A percentile compares a stretch with the other conserved stretches of the same genome.
Conservation (phyloP, 1,140 invertebrate genomes). For the Hestina assimilis region DNA sequence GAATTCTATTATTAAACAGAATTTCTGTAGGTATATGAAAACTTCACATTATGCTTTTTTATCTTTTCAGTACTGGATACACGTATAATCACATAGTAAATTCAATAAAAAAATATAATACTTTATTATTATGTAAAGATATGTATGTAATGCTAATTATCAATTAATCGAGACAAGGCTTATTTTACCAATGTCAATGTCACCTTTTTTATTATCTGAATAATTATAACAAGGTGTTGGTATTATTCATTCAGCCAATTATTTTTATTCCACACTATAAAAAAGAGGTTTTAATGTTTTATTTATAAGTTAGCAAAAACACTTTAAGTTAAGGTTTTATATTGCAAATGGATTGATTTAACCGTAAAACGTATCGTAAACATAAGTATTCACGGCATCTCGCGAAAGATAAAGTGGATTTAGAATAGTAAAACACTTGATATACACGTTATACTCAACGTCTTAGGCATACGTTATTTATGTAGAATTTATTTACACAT, state of each 20-base stretch:
- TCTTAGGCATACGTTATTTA: background rate
- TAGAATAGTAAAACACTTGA: conserved; percentile 10
- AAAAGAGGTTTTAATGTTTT: too few relatives aligned
- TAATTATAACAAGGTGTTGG: background rate
- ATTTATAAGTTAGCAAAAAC: background rate
- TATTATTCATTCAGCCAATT: background rate
- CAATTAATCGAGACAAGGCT: too few relatives aligned
- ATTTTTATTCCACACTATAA: too few relatives aligned
- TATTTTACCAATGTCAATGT: background rate
- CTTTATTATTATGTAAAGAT: too few relatives aligned
- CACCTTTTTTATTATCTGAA: background rate
- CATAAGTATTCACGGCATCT: conserved; percentile 13
- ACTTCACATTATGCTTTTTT: too few relatives aligned
- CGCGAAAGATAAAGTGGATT: conserved; percentile 10
- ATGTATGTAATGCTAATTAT: too few relatives aligned
- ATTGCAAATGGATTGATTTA: conserved; percentile 6
- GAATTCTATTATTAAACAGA: too few relatives aligned
- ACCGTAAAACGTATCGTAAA: conserved; percentile 5
- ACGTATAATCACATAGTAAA: too few relatives aligned
- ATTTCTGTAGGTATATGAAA: too few relatives aligned
- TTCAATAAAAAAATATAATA: too few relatives aligned
- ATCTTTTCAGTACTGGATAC: too few relatives aligned
- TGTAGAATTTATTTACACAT: too few relatives aligned
- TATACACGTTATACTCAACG: background rate
- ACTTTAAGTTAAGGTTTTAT: background rate